Base-by-base conservation (phyloP, 1,140 invertebrate genomes). In the Proales similis region DNA sequence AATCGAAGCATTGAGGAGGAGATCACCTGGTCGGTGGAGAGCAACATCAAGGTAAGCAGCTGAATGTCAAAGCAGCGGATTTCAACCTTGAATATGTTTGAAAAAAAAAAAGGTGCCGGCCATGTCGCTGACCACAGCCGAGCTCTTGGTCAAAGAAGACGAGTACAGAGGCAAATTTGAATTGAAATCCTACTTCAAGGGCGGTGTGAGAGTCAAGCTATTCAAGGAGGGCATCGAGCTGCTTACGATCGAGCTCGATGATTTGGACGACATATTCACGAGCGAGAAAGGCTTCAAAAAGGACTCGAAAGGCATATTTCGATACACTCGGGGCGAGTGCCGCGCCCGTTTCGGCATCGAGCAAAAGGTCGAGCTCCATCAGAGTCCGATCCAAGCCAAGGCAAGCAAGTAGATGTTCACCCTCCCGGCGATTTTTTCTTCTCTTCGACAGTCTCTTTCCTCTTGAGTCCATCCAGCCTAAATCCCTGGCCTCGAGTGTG, bases 1-100 rank as follows among this genome's bases (percentile, higher is more conserved):
- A 77, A 77, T 47, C 70, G 74, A 61, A 70, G 67, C 3, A 67
- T 72, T 14, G 73, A 77, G 30, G 73, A 78, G 66, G 67, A 67
- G 19, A 68, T 79, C 32, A 74, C 71, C 3, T 79, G 78, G 78
- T 68, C 69, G 19, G 77, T 79, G 5, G 73, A 79, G 67, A 78
- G 74, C 53, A 74, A 70, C 43, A 72, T 78, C 51, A 74, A 68
- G 43, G 78, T 79, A 60, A 42, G 22, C 32, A 27, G 26, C 22
- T 24, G 4, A 24, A 19, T 29, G 9, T 7, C 6, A 19, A 3
- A 14, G 11, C 12, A 4, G 12, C 20, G 14, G 11, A 19, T n/a
- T 14, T 19, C 19, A 46, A 46, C 3, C 27, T 46, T 17, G 4
- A 22, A 17, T 22, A 46, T n/a, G 27, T 20, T 46, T 46, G 26